phyloP scores from a whole-genome alignment of 2,888 invertebrate genomes.

The Sesia bembeciformis region DNA sequence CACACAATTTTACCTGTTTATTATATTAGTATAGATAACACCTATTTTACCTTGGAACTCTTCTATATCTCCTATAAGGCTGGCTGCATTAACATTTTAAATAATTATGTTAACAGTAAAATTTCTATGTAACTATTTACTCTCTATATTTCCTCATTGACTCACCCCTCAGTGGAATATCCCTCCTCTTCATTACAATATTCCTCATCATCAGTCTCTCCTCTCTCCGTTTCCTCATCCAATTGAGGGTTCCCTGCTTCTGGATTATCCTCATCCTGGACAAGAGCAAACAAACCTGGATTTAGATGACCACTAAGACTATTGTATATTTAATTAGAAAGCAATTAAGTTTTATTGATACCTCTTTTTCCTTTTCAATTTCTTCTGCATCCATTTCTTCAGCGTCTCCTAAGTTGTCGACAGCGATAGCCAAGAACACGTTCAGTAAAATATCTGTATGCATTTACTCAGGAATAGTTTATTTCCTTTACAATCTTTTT shows the following conservation, averaged over 20 bases:
- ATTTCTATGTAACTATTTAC: neutral
- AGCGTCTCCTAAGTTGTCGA: slow-evolving; percentile 99
- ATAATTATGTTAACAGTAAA: too few species aligned
- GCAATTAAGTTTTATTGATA: slow-evolving; percentile 18
- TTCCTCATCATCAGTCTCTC: slow-evolving; percentile 78
- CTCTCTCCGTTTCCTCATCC: slow-evolving; percentile 73
- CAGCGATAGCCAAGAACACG: slow-evolving; percentile 99
- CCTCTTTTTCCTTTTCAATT: slow-evolving; percentile 92
- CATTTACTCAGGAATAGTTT: slow-evolving; percentile 13
- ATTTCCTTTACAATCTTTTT: neutral
- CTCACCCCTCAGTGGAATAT: slow-evolving; percentile 78
- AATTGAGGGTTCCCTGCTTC: slow-evolving; percentile 59
- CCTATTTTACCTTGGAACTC: slow-evolving; percentile 49
- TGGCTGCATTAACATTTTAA: slow-evolving; percentile 31
- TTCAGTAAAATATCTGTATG: slow-evolving; percentile 94
- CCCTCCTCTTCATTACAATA: slow-evolving; percentile 78
- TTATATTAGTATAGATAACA: too few species aligned
- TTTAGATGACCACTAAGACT: neutral
- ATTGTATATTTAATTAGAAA: neutral
- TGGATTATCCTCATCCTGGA: slow-evolving; percentile 45
- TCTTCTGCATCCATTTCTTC: slow-evolving; percentile 93
- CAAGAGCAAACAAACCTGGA: neutral
- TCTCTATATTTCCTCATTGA: neutral
- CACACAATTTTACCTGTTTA: too few species aligned
- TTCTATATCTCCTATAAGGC: slow-evolving; percentile 56